Conservation (phyloP, 1,140 invertebrate genomes). For the Pseudomyrmex gracilis region DNA sequence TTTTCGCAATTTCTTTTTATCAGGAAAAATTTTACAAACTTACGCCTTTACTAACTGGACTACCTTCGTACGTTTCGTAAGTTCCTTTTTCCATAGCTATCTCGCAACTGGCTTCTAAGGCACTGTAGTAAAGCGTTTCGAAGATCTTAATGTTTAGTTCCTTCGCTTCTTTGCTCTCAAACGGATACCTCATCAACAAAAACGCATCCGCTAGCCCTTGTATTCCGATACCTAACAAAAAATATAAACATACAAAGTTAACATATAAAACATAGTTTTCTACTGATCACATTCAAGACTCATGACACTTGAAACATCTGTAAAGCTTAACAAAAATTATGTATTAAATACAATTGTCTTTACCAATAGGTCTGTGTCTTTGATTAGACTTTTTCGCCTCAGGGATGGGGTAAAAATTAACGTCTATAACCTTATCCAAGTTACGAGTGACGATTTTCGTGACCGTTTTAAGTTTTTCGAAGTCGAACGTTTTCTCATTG, state of each 20-base stretch:
- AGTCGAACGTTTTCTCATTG: conserved; percentile 93
- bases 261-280: not conserved
- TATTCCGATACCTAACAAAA: conserved; percentile 92
- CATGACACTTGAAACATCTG: no score
- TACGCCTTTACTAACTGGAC: conserved; percentile 96
- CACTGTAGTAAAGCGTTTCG: conserved; percentile 99
- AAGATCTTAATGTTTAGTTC: conserved; percentile 98
- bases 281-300: no score
- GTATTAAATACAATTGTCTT: conserved; percentile 8
- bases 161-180: conserved; percentile 94
- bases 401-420: conserved; percentile 97
- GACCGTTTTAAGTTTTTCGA: conserved; percentile 94
- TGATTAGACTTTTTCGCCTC: conserved; percentile 96
- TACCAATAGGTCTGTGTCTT: conserved; percentile 96
- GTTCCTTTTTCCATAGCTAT: conserved; percentile 94
- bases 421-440: conserved; percentile 98
- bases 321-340: no score
- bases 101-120: conserved; percentile 98
- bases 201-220: conserved; percentile 99
- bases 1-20: not conserved
- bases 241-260: no score
- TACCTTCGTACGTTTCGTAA: conserved; percentile 96
- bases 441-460: conserved; percentile 96
- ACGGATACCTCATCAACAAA: conserved; percentile 97
- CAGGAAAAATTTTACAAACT: conserved; percentile 68